Evolutionary conservation across 2,113 vertebrate species (phyloP), one percentile per base, ranked within the genome.

Genomic region (Grammomys surdaster): DNA sequence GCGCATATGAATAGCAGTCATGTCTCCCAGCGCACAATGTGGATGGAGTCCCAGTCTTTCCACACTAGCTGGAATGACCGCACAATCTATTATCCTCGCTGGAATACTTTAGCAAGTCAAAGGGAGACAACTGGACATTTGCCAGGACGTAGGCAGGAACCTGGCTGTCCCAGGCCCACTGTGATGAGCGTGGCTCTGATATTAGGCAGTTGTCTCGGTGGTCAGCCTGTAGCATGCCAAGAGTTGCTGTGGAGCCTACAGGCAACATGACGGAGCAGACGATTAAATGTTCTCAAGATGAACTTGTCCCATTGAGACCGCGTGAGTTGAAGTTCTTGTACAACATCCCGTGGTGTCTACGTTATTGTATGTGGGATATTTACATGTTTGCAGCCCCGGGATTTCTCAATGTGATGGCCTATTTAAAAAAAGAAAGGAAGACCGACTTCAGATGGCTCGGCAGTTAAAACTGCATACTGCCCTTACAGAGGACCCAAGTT

Each of bases 271-370:
- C 2, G 51, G 82, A 72, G 51, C 77, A 10, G 77, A 86, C 1
- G 10, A 58, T 40, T 46, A n/a, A 90, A 58, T n/a, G 8, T 10
- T 43, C 75, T 63, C 54, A 28, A 88, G 51, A 51, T 51, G n/a
- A 63, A 40, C 31, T 40, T 0, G 3, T 26, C 63, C 0, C 0
- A 26, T 67, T 40, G 58, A 54, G 60, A 76, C 3, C 10, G 60
- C 40, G 7, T 12, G 3, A 13, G 0, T 11, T 36, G 31, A 33
- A n/a, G 31, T 46, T 19, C 1, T 1, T 13, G 3, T 5, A 43
- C 24, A 3, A 16, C 2, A 67, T 7, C 10, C 24, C 0, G 46
- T 0, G 28, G 67, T 4, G 5, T 51, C 54, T 36, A 75, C 3
- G 0, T 36, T 4, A 60, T 7, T 12, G 5, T 16, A 5, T 10